Conservation (phyloP, 1,140 invertebrate species). For the Agrilus planipennis region DNA sequence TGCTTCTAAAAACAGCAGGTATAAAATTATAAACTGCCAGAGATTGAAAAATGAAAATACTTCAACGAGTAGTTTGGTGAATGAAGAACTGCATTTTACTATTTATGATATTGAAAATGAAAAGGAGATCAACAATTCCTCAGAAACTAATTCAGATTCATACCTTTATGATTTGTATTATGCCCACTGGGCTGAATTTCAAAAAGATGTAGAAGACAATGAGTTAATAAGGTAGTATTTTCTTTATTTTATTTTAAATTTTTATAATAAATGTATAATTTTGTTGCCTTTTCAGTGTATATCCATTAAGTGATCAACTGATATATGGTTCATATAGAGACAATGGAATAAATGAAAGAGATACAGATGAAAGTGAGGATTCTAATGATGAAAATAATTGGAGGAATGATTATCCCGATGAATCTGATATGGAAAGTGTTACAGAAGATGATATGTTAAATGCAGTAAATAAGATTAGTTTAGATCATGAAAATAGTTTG, state of each 20-base stretch:
- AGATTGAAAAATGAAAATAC: conserved; percentile 14
- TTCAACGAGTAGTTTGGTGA: conserved; percentile 3
- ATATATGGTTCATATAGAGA: conserved; percentile 36
- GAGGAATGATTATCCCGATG: conserved; percentile 46
- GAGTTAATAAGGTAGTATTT: conserved; percentile 38
- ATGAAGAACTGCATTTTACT: no score
- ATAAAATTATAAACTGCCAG: conserved; percentile 38
- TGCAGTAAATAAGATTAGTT: conserved; percentile 16
- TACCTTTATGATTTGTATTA: conserved; percentile 46
- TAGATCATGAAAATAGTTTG: conserved; percentile 33
- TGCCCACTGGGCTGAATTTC: conserved; percentile 38
- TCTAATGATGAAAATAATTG: conserved; percentile 46
- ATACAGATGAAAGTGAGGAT: conserved; percentile 35
- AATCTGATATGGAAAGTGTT: conserved; percentile 39
- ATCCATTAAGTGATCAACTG: conserved; percentile 35
- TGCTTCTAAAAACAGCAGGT: conserved; percentile 35
- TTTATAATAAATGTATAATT: neutral
- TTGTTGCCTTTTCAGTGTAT: conserved; percentile 35
- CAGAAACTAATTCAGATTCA: conserved; percentile 21
- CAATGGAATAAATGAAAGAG: conserved; percentile 29
- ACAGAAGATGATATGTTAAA: conserved; percentile 27
- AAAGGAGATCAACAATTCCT: conserved; percentile 19
- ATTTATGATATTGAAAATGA: conserved; percentile 34
- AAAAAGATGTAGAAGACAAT: conserved; percentile 39
- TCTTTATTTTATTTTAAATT: conserved; percentile 9